Conservation (phyloP, 2,797 vertebrate genomes). For the Pseudocheirus occidentalis region DNA sequence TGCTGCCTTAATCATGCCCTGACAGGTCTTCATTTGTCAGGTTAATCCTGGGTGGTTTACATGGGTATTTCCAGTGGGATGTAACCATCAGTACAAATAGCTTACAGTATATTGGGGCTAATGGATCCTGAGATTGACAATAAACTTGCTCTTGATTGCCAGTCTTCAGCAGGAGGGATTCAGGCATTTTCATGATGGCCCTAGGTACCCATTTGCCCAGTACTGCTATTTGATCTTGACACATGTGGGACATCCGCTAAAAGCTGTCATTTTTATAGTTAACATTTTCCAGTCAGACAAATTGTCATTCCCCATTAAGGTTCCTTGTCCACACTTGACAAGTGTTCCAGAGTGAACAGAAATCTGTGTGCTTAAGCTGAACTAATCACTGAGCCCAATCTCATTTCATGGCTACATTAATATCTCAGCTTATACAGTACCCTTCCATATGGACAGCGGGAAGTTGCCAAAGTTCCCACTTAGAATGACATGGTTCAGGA, state of each 20-base stretch:
- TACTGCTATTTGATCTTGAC: conserved; percentile 23
- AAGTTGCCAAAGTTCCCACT: neutral
- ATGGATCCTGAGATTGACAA: conserved; percentile 32
- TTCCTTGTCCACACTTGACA: neutral
- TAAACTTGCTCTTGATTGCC: conserved; percentile 37
- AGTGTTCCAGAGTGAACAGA: neutral
- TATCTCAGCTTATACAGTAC: neutral
- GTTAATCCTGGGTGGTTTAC: conserved; percentile 38
- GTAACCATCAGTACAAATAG: conserved; percentile 37
- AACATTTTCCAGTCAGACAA: conserved; percentile 28
- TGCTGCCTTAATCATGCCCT: conserved; percentile 58
- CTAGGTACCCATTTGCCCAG: conserved; percentile 17
- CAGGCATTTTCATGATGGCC: neutral
- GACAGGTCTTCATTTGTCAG: conserved; percentile 64
- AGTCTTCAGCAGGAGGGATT: conserved; percentile 34
- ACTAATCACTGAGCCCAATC: neutral
- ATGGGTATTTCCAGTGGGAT: conserved; percentile 42
- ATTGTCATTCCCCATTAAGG: conserved; percentile 16
- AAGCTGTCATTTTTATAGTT: conserved; percentile 1
- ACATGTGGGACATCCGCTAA: neutral
- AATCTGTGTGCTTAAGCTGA: neutral
- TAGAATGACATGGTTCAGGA: neutral
- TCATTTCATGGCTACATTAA: neutral
- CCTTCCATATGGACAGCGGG: neutral
- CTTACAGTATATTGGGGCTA: conserved; percentile 9